These are phyloP conservation scores for Gallinago media DNA, from an alignment of 2,113 vertebrate genomes.

Conservation along the genomic window DNA sequence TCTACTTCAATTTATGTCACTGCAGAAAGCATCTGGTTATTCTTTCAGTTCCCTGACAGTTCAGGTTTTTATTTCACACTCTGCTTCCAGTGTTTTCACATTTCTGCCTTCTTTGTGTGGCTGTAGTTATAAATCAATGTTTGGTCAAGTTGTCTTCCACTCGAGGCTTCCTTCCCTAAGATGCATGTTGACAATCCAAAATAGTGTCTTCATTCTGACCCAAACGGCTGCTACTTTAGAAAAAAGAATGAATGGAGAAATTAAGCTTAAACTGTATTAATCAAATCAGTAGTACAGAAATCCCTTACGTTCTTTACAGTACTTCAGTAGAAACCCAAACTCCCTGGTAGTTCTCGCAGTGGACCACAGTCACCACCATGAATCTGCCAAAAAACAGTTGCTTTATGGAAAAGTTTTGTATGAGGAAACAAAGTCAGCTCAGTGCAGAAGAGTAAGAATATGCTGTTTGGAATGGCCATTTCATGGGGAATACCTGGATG, in stretches of 20 bases:
- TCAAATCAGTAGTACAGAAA: neutral
- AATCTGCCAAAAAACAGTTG: neutral
- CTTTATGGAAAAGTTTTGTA: neutral
- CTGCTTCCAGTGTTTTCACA: constrained; percentile 22
- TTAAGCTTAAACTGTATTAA: neutral
- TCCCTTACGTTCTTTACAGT: neutral
- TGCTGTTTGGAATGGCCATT: neutral
- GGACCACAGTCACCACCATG: neutral
- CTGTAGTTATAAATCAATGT: constrained; percentile 51
- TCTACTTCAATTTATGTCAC: constrained; percentile 62
- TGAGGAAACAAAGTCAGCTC: neutral
- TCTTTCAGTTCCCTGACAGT: constrained; percentile 54
- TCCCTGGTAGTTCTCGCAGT: neutral
- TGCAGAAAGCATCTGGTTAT: constrained; percentile 52
- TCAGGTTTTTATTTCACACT: constrained; percentile 56
- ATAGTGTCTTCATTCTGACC: neutral
- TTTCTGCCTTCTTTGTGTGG: constrained; percentile 28
- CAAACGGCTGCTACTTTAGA: neutral
- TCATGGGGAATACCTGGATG: neutral
- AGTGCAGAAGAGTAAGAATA: neutral
- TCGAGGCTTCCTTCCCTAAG: neutral
- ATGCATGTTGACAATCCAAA: neutral
- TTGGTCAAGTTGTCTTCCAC: constrained; percentile 40
- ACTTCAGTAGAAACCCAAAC: neutral
- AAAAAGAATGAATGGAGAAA: neutral